Evolutionary conservation across 2,113 vertebrate species (phyloP), one percentile per base, ranked within the genome.

Genomic region (Damaliscus lunatus): DNA sequence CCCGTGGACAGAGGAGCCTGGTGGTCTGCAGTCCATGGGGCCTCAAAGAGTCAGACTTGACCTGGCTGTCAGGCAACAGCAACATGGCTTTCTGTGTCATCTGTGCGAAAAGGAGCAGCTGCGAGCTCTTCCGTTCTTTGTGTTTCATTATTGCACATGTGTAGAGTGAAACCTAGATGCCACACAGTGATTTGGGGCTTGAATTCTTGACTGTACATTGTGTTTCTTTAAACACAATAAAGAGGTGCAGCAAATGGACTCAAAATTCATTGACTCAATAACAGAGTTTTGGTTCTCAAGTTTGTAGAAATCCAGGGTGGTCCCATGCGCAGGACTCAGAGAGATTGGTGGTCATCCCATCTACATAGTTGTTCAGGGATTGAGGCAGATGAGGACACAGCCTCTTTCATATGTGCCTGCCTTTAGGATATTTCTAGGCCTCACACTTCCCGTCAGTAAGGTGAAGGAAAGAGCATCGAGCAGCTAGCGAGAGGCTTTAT

Each of bases 311-410:
- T 27, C 2, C 19, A 53, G 33, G 0, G 2, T 33, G 12, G 1
- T 57, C 64, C 19, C 33, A 17, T 57, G 6, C 43, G 6, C 19
- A 23, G 15, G 19, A 64, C 7, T 50, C 1, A 43, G n/a, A 21
- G 14, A 43, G 11, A 9, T 15, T 50, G 8, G 6, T 15, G 3
- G 2, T 77, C 3, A 1, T 57, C 15, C 50, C 8, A 19, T 10
- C 10, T 29, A 13, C 5, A 17, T 40, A 60, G 4, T 78, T 71
- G 40, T 48, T 57, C 1, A 5, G 21, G 8, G n/a, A 48, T 36
- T 15, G 31, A 87, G 36, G 36, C 25, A 29, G 23, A 2, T 9
- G 33, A 77, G 5, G 7, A 16, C 14, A 40, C 10, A 31, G 25
- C 7, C 7, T 60, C 7, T 31, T 33, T 4, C 29, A 3, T 13